Evolutionary conservation across 1,140 invertebrate genomes (phyloP).

Genomic region (Mamestra configurata): DNA sequence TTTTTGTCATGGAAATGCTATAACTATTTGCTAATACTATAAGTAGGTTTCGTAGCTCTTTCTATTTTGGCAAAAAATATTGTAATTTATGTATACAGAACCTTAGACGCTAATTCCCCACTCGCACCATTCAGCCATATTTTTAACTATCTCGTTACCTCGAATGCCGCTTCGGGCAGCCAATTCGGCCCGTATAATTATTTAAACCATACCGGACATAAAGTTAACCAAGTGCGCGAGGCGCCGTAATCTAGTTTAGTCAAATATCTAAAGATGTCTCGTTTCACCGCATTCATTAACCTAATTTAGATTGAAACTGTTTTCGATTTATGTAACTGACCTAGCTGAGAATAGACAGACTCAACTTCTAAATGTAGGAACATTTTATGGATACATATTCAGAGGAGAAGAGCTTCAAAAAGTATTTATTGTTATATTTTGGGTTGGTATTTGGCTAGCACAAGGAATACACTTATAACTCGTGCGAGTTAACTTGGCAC

Average conservation of each 20-base stretch:
- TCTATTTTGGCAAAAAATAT: too few species aligned
- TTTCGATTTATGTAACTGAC: background rate
- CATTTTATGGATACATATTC: too few species aligned
- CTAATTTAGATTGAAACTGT: slow-evolving; percentile 13
- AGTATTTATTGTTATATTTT: too few species aligned
- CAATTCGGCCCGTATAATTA: slow-evolving; percentile 20
- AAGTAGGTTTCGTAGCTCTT: too few species aligned
- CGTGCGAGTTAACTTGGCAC: too few species aligned
- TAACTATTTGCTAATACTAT: too few species aligned
- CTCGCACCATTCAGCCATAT: background rate
- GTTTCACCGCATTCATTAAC: slow-evolving; percentile 31
- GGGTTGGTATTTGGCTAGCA: too few species aligned
- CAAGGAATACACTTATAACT: too few species aligned
- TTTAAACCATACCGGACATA: slow-evolving; percentile 32
- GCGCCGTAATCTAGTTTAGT: background rate
- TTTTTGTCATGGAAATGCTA: too few species aligned
- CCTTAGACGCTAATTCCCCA: background rate
- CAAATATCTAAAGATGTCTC: slow-evolving; percentile 39
- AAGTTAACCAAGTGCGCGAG: background rate
- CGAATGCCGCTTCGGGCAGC: background rate
- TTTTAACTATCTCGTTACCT: background rate
- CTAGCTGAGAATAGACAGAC: background rate
- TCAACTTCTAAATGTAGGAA: background rate
- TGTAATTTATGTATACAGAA: background rate
- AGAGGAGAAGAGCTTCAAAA: too few species aligned